phyloP scores from a whole-genome alignment of 2,888 invertebrate genomes.

The Tetramorium bicarinatum region DNA sequence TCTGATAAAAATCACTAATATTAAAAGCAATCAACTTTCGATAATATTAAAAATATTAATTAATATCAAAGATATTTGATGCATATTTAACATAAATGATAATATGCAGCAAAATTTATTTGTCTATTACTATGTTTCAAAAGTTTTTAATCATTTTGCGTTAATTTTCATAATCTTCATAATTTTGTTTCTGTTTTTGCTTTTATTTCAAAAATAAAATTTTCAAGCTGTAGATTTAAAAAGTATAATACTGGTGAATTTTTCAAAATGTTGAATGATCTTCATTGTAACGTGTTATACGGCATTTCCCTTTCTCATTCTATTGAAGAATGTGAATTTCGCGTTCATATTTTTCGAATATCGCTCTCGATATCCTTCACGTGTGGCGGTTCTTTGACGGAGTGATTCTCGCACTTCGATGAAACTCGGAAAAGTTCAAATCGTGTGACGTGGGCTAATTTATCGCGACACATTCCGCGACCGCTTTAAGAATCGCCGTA shows the following conservation, averaged over 20 bases:
- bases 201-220: background rate
- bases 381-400: conserved; percentile 22
- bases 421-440: conserved; percentile 11
- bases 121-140: background rate
- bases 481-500: conserved; percentile 19
- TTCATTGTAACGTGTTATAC: background rate
- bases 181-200: background rate
- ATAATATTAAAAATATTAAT: background rate
- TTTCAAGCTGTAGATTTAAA: background rate
- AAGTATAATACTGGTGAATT: background rate
- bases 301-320: background rate
- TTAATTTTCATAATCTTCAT: background rate
- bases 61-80: background rate
- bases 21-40: background rate
- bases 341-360: conserved; percentile 23
- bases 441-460: conserved; percentile 50
- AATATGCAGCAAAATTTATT: background rate
- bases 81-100: background rate
- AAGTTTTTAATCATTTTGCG: background rate
- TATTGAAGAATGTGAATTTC: conserved; percentile 31
- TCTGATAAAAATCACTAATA: background rate
- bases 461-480: conserved; percentile 50
- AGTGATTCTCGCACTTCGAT: conserved; percentile 22
- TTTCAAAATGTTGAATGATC: background rate
- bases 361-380: background rate